phyloP scores from a whole-genome alignment of 64 coral and sea anemone genomes.

The Montipora capricornis region DNA sequence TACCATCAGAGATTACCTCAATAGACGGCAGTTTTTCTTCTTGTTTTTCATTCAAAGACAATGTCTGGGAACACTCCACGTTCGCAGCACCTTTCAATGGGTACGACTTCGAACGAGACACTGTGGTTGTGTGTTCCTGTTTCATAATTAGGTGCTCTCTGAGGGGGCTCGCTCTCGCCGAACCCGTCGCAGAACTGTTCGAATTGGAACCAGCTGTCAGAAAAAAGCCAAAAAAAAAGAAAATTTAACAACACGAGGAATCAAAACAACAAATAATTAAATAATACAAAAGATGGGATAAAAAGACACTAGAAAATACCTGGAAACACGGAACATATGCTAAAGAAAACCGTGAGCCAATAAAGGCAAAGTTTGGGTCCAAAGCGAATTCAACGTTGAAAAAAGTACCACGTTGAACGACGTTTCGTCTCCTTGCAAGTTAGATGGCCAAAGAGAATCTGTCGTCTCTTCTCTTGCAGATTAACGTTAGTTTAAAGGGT shows the following conservation, averaged over 20 bases:
- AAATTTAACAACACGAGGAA: background rate
- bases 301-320: background rate
- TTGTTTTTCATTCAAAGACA: background rate
- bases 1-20: conserved; percentile 4
- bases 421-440: too few relatives aligned
- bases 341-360: too few relatives aligned
- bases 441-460: too few relatives aligned
- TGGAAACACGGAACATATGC: too few relatives aligned
- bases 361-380: too few relatives aligned
- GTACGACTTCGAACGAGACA: conserved; percentile 25
- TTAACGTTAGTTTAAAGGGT: too few relatives aligned
- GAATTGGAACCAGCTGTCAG: conserved; percentile 22
- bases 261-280: background rate
- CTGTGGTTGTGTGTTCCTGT: background rate
- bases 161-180: background rate
- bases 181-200: background rate
- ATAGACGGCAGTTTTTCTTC: background rate
- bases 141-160: background rate
- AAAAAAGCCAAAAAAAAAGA: background rate
- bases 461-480: too few relatives aligned
- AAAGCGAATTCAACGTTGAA: too few relatives aligned
- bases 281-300: background rate
- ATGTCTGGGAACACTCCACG: background rate
- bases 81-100: background rate
- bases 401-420: too few relatives aligned